These are phyloP conservation scores for Schizopygopsis pylzovi DNA, from an alignment of 2,797 vertebrate genomes.

Conservation along the genomic window DNA sequence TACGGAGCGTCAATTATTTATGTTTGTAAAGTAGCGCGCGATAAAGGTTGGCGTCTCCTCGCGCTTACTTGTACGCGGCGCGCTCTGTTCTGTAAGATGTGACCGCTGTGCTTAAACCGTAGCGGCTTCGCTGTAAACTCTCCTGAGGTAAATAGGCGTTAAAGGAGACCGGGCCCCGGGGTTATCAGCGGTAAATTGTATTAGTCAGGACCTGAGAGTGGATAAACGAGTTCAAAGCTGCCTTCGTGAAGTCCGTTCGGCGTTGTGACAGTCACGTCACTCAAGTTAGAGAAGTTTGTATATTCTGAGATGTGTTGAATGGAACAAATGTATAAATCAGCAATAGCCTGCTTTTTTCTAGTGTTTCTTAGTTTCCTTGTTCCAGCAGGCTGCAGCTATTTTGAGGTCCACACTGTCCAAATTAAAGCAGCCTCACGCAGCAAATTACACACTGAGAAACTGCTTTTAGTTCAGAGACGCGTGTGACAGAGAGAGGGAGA, in stretches of 20 bases:
- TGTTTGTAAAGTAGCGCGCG: slow-evolving; percentile 33
- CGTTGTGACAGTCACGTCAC: slow-evolving; percentile 13
- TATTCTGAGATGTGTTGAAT: neutral
- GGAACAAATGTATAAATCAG: neutral
- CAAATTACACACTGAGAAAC: slow-evolving; percentile 21
- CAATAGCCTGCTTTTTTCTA: neutral
- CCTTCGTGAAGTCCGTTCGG: neutral
- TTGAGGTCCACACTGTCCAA: slow-evolving; percentile 22
- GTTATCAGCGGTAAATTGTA: slow-evolving; percentile 7
- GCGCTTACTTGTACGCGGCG: slow-evolving; percentile 11
- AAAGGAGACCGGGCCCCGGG: slow-evolving; percentile 11
- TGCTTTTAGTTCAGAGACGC: slow-evolving; percentile 17
- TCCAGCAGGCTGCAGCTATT: slow-evolving; percentile 29
- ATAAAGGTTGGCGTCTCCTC: slow-evolving; percentile 4
- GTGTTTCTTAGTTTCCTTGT: slow-evolving; percentile 9
- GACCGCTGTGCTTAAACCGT: slow-evolving; percentile 7
- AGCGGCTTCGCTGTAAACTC: slow-evolving; percentile 11
- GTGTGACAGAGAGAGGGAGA: neutral
- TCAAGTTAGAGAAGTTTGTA: slow-evolving; percentile 11
- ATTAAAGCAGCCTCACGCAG: slow-evolving; percentile 19
- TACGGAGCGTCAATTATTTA: slow-evolving; percentile 20
- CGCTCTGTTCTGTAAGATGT: slow-evolving; percentile 31
- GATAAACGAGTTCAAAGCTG: slow-evolving; percentile 20
- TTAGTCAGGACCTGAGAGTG: slow-evolving; percentile 12
- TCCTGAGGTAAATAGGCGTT: slow-evolving; percentile 29